Evolutionary conservation across 2,113 vertebrate species (phyloP).

Genomic region (Pogonocichla stellata): DNA sequence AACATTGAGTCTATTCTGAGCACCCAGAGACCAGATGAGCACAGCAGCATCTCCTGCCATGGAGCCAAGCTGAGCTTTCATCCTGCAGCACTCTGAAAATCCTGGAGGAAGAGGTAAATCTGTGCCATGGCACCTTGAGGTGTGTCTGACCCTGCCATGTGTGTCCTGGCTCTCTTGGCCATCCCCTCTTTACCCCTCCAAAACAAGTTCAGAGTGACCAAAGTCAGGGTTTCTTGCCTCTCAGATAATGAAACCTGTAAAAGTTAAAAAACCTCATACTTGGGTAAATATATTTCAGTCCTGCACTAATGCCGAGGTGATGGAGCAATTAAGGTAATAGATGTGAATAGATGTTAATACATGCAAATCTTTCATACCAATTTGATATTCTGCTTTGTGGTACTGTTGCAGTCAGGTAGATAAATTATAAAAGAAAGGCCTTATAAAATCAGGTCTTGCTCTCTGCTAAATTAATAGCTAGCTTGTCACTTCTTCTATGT

Average conservation of each 20-base stretch:
- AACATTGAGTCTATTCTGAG: neutral
- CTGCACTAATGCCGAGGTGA: neutral
- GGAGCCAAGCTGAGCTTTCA: neutral
- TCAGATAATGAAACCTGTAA: neutral
- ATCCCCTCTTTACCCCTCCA: too few species aligned
- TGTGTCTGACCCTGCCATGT: rapidly evolving
- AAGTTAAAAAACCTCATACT: neutral
- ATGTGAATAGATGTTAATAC: neutral
- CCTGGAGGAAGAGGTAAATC: neutral
- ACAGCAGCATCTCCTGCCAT: neutral
- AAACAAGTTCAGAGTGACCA: neutral
- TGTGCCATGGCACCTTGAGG: rapidly evolving
- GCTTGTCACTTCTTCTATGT: too few species aligned
- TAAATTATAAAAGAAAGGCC: too few species aligned
- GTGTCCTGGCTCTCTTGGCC: neutral
- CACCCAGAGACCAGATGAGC: neutral
- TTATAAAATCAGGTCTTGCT: too few species aligned
- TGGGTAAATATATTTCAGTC: neutral
- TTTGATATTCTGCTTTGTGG: neutral
- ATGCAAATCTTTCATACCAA: neutral
- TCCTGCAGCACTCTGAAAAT: neutral
- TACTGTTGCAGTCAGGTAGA: neutral
- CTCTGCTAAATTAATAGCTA: too few species aligned
- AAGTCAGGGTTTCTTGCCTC: neutral
- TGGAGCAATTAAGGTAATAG: neutral